phyloP scores from a whole-genome alignment of 2,888 invertebrate species.

The Mystacides longicornis region DNA sequence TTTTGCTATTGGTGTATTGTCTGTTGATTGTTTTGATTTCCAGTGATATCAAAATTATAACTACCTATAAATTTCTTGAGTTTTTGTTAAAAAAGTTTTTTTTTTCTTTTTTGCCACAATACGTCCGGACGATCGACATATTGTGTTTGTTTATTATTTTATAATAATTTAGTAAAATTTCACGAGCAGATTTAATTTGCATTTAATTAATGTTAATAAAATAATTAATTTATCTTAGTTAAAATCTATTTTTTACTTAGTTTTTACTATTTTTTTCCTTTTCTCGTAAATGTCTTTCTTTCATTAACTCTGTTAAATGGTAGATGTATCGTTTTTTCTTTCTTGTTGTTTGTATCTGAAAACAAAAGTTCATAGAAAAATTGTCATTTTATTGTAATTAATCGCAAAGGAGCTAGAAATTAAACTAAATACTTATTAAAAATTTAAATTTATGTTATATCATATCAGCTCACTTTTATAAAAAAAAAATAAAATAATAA shows the following conservation, averaged over 20 bases:
- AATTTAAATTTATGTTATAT: background rate
- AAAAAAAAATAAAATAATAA: background rate
- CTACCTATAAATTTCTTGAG: background rate
- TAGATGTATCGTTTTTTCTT: constrained; percentile 19
- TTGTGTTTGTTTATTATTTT: no score
- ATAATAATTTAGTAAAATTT: constrained; percentile 1
- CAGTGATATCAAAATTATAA: no score
- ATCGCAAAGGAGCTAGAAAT: background rate
- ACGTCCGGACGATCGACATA: background rate
- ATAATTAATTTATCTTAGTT: constrained; percentile 12
- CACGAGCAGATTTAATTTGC: constrained; percentile 1
- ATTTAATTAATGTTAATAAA: constrained; percentile 1
- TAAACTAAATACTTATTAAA: background rate
- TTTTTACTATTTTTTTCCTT: constrained; percentile 24
- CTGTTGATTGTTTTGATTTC: background rate
- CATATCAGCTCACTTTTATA: background rate
- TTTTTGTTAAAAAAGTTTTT: background rate
- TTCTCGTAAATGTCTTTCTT: constrained; percentile 13
- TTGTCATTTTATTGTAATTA: background rate
- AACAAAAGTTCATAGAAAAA: constrained; percentile 11
- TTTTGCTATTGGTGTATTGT: background rate
- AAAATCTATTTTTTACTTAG: constrained; percentile 18
- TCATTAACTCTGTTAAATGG: constrained; percentile 22
- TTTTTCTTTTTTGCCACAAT: background rate
- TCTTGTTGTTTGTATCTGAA: constrained; percentile 18